A percentile compares a stretch with the other conserved stretches of the same genome.
Evolutionary conservation across 2,888 invertebrate genomes (phyloP).

Genomic region (Pelosia muscerda): DNA sequence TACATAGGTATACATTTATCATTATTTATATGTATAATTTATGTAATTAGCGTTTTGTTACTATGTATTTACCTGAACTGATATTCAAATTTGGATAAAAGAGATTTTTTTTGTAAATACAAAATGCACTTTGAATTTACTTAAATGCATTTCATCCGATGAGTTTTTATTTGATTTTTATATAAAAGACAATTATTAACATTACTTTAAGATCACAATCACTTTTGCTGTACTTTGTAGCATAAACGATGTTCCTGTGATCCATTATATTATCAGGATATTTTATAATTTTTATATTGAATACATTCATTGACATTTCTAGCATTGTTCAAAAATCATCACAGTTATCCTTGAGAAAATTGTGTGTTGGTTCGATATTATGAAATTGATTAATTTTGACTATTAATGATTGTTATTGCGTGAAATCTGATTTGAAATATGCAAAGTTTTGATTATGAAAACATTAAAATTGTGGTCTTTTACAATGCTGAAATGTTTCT

Average conservation of each 20-base stretch:
- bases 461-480: not conserved
- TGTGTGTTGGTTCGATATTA: not conserved
- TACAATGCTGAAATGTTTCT: constrained; percentile 45
- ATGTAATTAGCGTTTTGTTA: constrained; percentile 40
- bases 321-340: constrained; percentile 29
- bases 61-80: constrained; percentile 47
- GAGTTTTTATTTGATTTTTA: constrained; percentile 54
- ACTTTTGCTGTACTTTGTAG: constrained; percentile 39
- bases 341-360: not conserved
- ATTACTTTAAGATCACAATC: constrained; percentile 46
- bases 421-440: not conserved
- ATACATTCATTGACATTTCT: constrained; percentile 43
- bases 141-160: constrained; percentile 62
- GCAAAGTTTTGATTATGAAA: not conserved
- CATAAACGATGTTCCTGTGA: constrained; percentile 56
- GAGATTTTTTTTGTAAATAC: constrained; percentile 64
- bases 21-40: constrained; percentile 38
- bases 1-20: constrained; percentile 33
- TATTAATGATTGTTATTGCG: constrained; percentile 1
- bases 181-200: constrained; percentile 70
- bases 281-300: constrained; percentile 26
- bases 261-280: constrained; percentile 48
- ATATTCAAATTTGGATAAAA: constrained; percentile 48
- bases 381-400: not conserved
- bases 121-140: constrained; percentile 49